Base-by-base conservation (phyloP, 2,113 vertebrate species). In the Lepus americanus region DNA sequence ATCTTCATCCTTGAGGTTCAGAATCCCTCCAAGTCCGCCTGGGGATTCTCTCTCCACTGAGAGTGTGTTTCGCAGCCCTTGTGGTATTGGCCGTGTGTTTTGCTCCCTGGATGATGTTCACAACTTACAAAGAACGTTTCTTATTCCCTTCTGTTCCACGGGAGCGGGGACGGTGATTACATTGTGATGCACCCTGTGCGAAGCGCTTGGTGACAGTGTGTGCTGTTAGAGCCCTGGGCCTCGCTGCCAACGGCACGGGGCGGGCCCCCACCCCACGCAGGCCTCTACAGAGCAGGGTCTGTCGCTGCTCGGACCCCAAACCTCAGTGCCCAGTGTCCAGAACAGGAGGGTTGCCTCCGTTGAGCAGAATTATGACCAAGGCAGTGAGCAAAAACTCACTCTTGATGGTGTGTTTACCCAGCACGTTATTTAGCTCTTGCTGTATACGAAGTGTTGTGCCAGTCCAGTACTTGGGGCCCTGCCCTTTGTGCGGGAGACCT, bases 291-390 rank as follows among this genome's bases (percentile, higher is more conserved):
- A 74, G 25, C 22, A 69, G 13, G n/a, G 8, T 6, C 1, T 0
- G 2, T 0, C 1, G 36, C 5, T 2, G 8, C 5, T 33, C 61
- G 11, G 39, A 8, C 36, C 74, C 10, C 49, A 29, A 27, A 13
- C 49, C 88, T 31, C 53, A 19, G 44, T 0, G 0, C 36, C 3
- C 1, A 2, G 53, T 22, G 63, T 63, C 0, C 55, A 29, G 23
- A 17, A 17, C 27, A 11, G 29, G n/a, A 31, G 72, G 23, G 31
- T 69, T 13, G 1, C 61, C 6, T 44, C 29, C 11, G 29, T 1
- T 20, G 36, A 12, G 29, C 27, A 31, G 61, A 11, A 23, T 16
- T 29, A 9, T 36, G 23, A 66, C 33, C 66, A 69, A 11, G 11
- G 83, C 27, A 25, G 59, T 31, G 25, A 53, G 7, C 36, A 36